A percentile compares a stretch with the other conserved stretches of the same genome.
Conservation (phyloP, 2,797 vertebrate genomes). For the Sebastes miniatus region DNA sequence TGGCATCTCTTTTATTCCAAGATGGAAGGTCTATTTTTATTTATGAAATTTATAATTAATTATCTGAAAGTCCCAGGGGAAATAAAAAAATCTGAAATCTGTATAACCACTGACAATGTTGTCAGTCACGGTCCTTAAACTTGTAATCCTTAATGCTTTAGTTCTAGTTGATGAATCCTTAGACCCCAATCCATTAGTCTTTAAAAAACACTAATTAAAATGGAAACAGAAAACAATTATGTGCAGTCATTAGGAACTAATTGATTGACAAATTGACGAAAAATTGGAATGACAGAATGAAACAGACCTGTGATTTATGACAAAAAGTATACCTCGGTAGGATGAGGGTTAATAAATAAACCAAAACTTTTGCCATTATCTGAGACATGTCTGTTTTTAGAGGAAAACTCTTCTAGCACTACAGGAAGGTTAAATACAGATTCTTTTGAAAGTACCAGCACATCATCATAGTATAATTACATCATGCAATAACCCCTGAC, state of each 20-base stretch:
- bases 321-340: too few species aligned
- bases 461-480: conserved; percentile 18
- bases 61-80: background rate
- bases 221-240: too few species aligned
- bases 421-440: background rate
- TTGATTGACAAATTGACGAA: too few species aligned
- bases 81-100: background rate
- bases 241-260: too few species aligned
- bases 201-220: too few species aligned
- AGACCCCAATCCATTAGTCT: too few species aligned
- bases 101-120: background rate
- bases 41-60: background rate
- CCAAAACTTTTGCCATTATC: background rate
- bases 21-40: background rate
- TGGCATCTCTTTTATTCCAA: background rate
- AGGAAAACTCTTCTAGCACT: background rate
- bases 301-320: too few species aligned
- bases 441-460: background rate
- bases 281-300: too few species aligned
- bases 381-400: background rate
- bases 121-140: background rate
- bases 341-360: background rate
- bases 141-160: background rate
- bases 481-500: conserved; percentile 31
- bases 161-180: too few species aligned